Conservation (phyloP, 2,113 vertebrate genomes). For the Amphiprion percula region DNA sequence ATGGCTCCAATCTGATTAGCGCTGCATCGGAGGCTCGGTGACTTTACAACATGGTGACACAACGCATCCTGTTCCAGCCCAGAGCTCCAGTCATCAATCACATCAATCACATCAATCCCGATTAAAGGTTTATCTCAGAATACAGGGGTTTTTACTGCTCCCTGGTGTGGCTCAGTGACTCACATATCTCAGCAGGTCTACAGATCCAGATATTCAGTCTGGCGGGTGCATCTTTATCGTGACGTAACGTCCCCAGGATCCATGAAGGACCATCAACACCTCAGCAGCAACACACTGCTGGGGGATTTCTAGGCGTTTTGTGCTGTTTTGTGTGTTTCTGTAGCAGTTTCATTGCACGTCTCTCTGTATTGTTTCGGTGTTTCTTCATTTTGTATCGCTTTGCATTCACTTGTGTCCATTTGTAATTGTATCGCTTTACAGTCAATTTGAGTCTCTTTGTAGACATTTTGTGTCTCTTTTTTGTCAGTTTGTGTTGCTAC, state of each 20-base stretch:
- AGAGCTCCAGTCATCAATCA: background rate
- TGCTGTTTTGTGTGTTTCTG: background rate
- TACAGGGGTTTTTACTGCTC: background rate
- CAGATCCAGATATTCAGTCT: background rate
- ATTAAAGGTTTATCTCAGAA: background rate
- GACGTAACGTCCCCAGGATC: no score
- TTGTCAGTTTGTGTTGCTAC: background rate
- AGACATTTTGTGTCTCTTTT: background rate
- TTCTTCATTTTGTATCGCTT: no score
- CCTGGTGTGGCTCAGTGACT: background rate
- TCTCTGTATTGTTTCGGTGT: no score
- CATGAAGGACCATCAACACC: no score
- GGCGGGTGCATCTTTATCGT: no score
- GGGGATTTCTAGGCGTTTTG: no score
- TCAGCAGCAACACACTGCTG: no score
- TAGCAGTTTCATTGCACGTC: no score
- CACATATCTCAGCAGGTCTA: background rate
- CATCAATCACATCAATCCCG: background rate
- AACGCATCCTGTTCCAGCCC: conserved; percentile 13
- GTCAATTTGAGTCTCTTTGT: no score
- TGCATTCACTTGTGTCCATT: background rate
- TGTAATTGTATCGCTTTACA: background rate
- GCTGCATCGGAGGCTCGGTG: conserved; percentile 30
- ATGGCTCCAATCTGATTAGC: conserved; percentile 32
- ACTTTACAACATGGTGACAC: conserved; percentile 6